Percentiles rank a stretch among this genome's conserved stretches.
Conservation (phyloP, 2,888 invertebrate genomes). For the Criorhina ranunculi region DNA sequence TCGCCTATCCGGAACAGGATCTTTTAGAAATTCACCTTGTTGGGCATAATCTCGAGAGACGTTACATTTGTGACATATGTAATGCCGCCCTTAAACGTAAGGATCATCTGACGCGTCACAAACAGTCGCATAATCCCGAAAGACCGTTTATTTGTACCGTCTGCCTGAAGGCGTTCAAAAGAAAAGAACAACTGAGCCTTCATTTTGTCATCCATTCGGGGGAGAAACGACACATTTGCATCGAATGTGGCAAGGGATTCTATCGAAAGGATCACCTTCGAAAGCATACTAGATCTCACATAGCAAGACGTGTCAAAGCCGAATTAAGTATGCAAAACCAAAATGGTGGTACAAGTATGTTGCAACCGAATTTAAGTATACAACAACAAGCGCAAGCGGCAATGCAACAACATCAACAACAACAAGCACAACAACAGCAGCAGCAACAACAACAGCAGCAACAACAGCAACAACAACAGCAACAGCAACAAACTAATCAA, state of each 20-base stretch:
- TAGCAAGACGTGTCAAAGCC: conserved; percentile 92
- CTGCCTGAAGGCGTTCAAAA: conserved; percentile 93
- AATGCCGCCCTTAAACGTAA: conserved; percentile 94
- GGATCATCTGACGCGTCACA: conserved; percentile 94
- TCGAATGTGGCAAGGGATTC: conserved; percentile 94
- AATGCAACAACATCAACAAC: conserved; percentile 81
- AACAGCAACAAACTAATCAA: conserved; percentile 68
- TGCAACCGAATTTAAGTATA: conserved; percentile 82
- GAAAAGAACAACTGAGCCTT: conserved; percentile 94
- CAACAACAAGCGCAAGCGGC: conserved; percentile 81
- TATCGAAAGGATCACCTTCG: conserved; percentile 94
- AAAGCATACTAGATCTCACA: conserved; percentile 93
- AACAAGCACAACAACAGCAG: conserved; percentile 77
- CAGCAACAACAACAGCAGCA: conserved; percentile 77
- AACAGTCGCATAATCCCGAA: conserved; percentile 95
- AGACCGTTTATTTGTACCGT: conserved; percentile 94
- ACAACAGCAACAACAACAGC: conserved; percentile 82
- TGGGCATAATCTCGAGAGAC: conserved; percentile 92
- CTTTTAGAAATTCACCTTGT: conserved; percentile 92
- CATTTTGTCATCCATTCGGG: conserved; percentile 96
- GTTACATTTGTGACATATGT: conserved; percentile 95
- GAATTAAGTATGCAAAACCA: conserved; percentile 85
- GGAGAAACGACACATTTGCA: conserved; percentile 92
- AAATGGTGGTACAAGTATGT: conserved; percentile 83
- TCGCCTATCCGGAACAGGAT: conserved; percentile 94